These are phyloP conservation scores for Limonius californicus DNA, from an alignment of 1,140 invertebrate genomes.

Conservation along the genomic window DNA sequence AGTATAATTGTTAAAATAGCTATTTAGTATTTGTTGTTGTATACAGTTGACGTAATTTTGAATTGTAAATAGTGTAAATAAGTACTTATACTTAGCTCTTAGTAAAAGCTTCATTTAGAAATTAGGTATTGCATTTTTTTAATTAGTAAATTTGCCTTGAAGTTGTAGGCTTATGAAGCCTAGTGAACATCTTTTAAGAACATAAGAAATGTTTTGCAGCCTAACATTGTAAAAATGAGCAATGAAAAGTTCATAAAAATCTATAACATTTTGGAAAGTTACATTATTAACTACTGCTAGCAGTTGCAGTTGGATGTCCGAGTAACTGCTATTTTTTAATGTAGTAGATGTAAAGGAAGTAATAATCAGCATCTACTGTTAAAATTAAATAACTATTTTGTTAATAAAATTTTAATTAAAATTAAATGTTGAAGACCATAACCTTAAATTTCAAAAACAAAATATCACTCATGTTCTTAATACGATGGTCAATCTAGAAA, in stretches of 20 bases:
- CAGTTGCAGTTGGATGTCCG: too few relatives aligned
- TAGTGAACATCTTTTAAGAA: not conserved
- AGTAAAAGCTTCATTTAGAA: constrained; percentile 3
- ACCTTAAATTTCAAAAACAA: not conserved
- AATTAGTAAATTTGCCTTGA: constrained; percentile 6
- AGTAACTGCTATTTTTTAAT: too few relatives aligned
- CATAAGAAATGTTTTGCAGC: not conserved
- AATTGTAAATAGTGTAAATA: constrained; percentile 28
- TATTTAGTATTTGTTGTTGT: constrained; percentile 26
- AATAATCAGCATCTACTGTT: too few relatives aligned
- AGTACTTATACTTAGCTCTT: constrained; percentile 20
- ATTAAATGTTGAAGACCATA: too few relatives aligned
- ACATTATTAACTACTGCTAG: too few relatives aligned
- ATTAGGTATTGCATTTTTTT: not conserved
- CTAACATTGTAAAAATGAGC: too few relatives aligned
- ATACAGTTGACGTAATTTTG: constrained; percentile 23
- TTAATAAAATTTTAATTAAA: not conserved
- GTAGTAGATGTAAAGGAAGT: too few relatives aligned
- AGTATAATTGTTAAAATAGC: constrained; percentile 18
- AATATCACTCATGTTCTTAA: constrained; percentile 1
- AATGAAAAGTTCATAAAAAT: too few relatives aligned
- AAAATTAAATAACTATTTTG: too few relatives aligned
- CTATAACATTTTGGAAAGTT: too few relatives aligned
- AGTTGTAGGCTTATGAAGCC: not conserved
- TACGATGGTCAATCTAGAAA: not conserved